Evolutionary conservation across 2,888 invertebrate genomes (phyloP).

Genomic region (Drosophila bunnanda): DNA sequence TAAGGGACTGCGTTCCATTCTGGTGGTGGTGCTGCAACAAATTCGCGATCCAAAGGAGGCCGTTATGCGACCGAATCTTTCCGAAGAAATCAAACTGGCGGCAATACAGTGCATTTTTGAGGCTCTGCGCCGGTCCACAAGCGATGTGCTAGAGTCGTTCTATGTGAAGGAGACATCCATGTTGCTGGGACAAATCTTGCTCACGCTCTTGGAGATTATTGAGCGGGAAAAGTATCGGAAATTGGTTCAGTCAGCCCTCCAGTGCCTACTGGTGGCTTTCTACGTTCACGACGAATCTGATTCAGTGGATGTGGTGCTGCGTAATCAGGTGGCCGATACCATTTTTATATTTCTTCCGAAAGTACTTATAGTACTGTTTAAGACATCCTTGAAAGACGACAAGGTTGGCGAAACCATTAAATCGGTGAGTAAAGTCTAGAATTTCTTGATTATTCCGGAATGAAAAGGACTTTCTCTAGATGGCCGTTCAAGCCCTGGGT

Average conservation of each 20-base stretch:
- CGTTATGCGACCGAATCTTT: conserved; percentile 66
- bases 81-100: conserved; percentile 84
- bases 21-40: conserved; percentile 80
- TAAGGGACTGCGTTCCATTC: conserved; percentile 79
- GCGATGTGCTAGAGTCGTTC: conserved; percentile 86
- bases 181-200: conserved; percentile 88
- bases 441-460: background rate
- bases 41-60: conserved; percentile 75
- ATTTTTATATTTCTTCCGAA: conserved; percentile 87
- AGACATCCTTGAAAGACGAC: conserved; percentile 86
- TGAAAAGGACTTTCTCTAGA: conserved; percentile 50
- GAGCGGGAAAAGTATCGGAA: conserved; percentile 88
- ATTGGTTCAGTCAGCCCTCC: conserved; percentile 87
- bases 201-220: conserved; percentile 88
- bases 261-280: conserved; percentile 88
- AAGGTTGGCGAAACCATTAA: conserved; percentile 87
- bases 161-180: conserved; percentile 87
- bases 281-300: conserved; percentile 87
- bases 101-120: conserved; percentile 78
- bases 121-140: conserved; percentile 74
- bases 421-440: conserved; percentile 83
- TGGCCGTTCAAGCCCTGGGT: conserved; percentile 78
- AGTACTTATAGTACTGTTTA: conserved; percentile 85
- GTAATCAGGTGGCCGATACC: conserved; percentile 86
- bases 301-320: conserved; percentile 85